A percentile compares a stretch with the other conserved stretches of the same genome.
These are phyloP conservation scores for Sinocyclocheilus maitianheensis DNA, from an alignment of 2,113 vertebrate genomes.

Conservation along the genomic window DNA sequence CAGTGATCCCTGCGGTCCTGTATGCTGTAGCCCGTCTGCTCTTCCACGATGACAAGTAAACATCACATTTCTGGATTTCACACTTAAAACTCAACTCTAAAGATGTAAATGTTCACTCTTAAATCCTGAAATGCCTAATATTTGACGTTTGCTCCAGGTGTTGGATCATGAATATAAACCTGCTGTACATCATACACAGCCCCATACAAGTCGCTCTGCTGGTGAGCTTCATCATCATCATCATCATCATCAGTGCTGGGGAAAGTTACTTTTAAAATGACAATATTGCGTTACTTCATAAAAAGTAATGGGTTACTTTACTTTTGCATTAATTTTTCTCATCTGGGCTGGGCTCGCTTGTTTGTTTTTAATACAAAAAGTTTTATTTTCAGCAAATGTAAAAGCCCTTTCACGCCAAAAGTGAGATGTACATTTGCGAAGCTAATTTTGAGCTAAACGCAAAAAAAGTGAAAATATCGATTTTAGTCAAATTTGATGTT, in stretches of 20 bases:
- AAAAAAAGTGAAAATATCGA: no score
- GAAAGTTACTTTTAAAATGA: no score
- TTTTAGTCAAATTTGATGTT: no score
- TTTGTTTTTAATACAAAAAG: no score
- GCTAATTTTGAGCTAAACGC: no score
- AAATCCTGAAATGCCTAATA: not conserved
- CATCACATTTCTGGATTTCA: not conserved
- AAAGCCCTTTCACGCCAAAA: no score
- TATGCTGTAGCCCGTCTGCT: slow-evolving; percentile 73
- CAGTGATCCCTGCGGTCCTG: slow-evolving; percentile 71
- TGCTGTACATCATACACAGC: slow-evolving; percentile 91
- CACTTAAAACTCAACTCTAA: not conserved
- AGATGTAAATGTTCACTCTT: not conserved
- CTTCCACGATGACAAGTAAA: slow-evolving; percentile 75
- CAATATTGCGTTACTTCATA: no score
- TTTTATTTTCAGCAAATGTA: no score
- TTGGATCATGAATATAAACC: slow-evolving; percentile 87
- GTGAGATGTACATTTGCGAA: no score
- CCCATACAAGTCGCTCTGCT: slow-evolving; percentile 90
- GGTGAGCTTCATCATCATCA: slow-evolving; percentile 71
- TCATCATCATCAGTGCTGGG: not conserved
- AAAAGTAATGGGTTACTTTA: no score
- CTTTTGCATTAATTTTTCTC: no score
- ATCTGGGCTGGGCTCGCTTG: no score
- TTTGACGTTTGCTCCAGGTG: slow-evolving; percentile 74